Conservation (phyloP, 1,140 invertebrate species). For the Pseudoatta argentina region DNA sequence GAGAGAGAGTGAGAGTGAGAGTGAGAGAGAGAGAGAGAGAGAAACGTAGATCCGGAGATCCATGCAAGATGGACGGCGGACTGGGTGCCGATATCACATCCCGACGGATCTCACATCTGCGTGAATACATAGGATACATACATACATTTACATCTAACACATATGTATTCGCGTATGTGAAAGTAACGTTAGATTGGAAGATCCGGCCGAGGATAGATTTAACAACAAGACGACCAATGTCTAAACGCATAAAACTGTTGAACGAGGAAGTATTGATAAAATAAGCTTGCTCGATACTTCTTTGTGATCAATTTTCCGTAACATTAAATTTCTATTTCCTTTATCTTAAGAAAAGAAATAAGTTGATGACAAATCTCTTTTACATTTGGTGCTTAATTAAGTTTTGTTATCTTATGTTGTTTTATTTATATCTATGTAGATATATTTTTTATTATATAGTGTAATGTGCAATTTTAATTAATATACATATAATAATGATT, state of each 20-base stretch:
- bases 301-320: background rate
- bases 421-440: background rate
- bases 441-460: background rate
- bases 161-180: background rate
- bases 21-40: slow-evolving; percentile 37
- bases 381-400: background rate
- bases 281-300: background rate
- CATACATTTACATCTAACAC: slow-evolving; percentile 3
- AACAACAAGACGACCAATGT: slow-evolving; percentile 1
- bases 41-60: slow-evolving; percentile 55
- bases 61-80: slow-evolving; percentile 62
- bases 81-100: slow-evolving; percentile 61
- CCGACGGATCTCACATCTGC: slow-evolving; percentile 29
- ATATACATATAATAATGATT: background rate
- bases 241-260: background rate
- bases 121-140: slow-evolving; percentile 22
- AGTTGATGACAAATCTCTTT: background rate
- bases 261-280: background rate
- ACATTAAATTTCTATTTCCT: slow-evolving; percentile 20
- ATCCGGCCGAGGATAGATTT: slow-evolving; percentile 31
- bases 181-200: slow-evolving; percentile 13
- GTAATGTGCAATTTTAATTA: background rate
- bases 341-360: background rate
- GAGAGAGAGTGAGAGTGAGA: slow-evolving; percentile 28
- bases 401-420: background rate